These are phyloP conservation scores for Ips nitidus DNA, from an alignment of 1,140 invertebrate genomes.

Conservation along the genomic window DNA sequence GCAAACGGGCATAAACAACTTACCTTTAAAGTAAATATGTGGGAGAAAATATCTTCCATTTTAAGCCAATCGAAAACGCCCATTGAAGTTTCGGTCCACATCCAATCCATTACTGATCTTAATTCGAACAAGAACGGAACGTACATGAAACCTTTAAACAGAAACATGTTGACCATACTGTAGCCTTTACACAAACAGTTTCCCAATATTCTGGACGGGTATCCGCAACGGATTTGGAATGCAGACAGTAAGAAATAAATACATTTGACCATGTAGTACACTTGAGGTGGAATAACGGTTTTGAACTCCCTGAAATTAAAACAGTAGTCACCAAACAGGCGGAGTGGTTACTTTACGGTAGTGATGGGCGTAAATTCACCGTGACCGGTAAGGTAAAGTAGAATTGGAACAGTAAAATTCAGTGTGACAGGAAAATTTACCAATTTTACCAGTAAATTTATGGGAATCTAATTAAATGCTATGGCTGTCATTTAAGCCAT, in stretches of 20 bases:
- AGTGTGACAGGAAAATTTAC: no score
- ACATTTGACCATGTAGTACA: conserved; percentile 98
- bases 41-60: conserved; percentile 98
- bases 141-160: conserved; percentile 94
- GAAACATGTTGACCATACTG: conserved; percentile 85
- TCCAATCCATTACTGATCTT: conserved; percentile 97
- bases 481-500: neutral
- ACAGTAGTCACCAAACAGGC: neutral
- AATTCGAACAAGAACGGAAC: conserved; percentile 97
- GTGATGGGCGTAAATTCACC: neutral
- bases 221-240: conserved; percentile 94
- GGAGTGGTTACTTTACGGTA: neutral
- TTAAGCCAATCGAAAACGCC: conserved; percentile 98
- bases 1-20: neutral
- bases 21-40: conserved; percentile 91
- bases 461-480: neutral
- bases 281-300: conserved; percentile 79
- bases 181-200: conserved; percentile 97
- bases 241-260: conserved; percentile 92
- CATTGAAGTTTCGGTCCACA: conserved; percentile 99
- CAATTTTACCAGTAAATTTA: no score
- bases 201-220: conserved; percentile 91
- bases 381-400: no score
- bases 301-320: conserved; percentile 72
- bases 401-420: no score